phyloP scores from a whole-genome alignment of 2,113 vertebrate genomes.

The Azemiops feae region DNA sequence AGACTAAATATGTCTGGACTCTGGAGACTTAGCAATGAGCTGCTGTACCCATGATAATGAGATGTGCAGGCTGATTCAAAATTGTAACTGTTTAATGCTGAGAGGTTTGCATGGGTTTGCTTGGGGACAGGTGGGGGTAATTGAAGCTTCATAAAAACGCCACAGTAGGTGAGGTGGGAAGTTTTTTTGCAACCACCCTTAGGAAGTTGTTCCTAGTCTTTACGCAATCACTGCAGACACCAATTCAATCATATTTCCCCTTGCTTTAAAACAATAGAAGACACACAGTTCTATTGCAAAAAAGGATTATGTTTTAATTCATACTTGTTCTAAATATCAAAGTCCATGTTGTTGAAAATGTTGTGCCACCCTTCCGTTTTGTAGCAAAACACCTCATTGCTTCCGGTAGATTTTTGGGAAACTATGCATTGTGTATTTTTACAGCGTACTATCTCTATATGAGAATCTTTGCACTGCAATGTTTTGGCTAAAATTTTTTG shows the following conservation, averaged over 20 bases:
- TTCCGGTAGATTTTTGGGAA: conserved; percentile 54
- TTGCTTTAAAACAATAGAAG: conserved; percentile 49
- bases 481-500: conserved; percentile 52
- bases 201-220: conserved; percentile 5
- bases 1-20: background rate
- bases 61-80: background rate
- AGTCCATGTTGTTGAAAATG: conserved; percentile 38
- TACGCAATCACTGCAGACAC: background rate
- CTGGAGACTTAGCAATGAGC: background rate
- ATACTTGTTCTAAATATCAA: conserved; percentile 54
- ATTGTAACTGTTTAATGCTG: background rate
- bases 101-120: background rate
- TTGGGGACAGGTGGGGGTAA: background rate
- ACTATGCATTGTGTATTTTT: conserved; percentile 20
- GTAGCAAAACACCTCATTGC: conserved; percentile 59
- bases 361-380: conserved; percentile 63
- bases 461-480: conserved; percentile 17
- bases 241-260: background rate
- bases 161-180: background rate
- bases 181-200: too few species aligned
- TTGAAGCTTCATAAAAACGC: background rate
- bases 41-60: background rate
- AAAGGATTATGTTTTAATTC: conserved; percentile 41
- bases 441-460: conserved; percentile 31
- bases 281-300: conserved; percentile 35